Evolutionary conservation across 2,113 vertebrate species (phyloP), one percentile per base, ranked within the genome.

Genomic region (Todiramphus chloris): DNA sequence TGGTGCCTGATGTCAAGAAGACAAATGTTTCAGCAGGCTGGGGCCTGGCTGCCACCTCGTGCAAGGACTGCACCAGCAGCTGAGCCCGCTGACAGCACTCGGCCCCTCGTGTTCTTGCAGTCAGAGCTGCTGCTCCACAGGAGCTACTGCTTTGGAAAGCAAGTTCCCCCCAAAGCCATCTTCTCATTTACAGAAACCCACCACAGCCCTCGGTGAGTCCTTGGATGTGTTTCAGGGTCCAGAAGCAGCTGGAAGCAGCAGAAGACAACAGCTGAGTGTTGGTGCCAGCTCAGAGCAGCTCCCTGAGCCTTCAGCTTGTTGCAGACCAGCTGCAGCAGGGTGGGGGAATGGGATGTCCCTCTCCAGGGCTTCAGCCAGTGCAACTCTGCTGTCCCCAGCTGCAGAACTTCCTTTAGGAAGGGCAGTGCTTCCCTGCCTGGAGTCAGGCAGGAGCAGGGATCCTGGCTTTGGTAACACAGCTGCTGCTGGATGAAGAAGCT

Each of bases 81-180:
- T 41, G 60, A 27, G 16, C 48, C 44, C 2, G 3, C n/a, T 50
- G 8, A 13, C 1, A n/a, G 37, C 64, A 30, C 3, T 5, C 9
- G 5, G 19, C 24, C 16, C 11, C 53, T 48, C 17, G 0, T 44
- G 8, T 13, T 23, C 9, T 12, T 0, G 1, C 0, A 0, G 16
- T 9, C 46, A 16, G 56, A 37, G 39, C 31, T 84, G n/a, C 46
- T 17, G 0, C 24, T 31, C 51, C 31, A 3, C 33, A 17, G 28
- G 13, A 37, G 51, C 16, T 30, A 0, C 41, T 7, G n/a, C 13
- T 46, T 33, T 21, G 13, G 20, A 46, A 33, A 18, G 46, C 9
- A 13, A n/a, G 21, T 24, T 2, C 21, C 39, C 28, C 64, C 21
- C 4, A 13, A 20, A 50, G 31, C 37, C 27, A 4, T 31, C 11